Conservation (phyloP, 2,888 invertebrate genomes). For the Ennomos quercinarius region DNA sequence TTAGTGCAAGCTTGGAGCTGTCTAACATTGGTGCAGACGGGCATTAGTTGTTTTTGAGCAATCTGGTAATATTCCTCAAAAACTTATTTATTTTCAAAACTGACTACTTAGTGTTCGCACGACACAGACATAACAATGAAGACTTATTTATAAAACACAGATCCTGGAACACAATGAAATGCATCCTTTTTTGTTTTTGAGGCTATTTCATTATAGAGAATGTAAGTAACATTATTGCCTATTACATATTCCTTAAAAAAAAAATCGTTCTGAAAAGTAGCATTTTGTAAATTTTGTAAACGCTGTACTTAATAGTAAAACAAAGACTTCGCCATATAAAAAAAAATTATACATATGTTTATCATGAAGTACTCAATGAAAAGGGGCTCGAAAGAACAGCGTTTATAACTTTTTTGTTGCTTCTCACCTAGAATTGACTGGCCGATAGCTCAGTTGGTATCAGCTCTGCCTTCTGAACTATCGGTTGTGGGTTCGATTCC, state of each 20-base stretch:
- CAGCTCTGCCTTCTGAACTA: no score
- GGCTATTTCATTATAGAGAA: constrained; percentile 18
- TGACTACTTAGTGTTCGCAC: constrained; percentile 14
- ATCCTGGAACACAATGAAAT: constrained; percentile 53
- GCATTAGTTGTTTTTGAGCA: constrained; percentile 15
- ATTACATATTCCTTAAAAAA: neutral
- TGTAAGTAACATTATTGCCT: neutral
- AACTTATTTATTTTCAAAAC: neutral
- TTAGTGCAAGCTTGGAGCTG: no score
- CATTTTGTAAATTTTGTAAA: constrained; percentile 7
- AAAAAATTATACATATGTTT: constrained; percentile 27
- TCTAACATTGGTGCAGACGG: no score
- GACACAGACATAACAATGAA: constrained; percentile 39
- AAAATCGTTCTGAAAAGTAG: neutral
- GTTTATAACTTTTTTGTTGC: no score
- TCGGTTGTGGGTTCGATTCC: no score
- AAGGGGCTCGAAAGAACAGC: no score
- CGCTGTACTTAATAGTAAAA: neutral
- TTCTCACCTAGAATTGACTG: no score
- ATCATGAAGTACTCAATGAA: neutral
- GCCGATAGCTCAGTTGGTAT: no score
- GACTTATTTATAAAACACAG: constrained; percentile 49
- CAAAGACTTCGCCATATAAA: constrained; percentile 11
- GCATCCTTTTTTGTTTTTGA: constrained; percentile 37
- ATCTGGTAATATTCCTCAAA: constrained; percentile 4